A percentile compares a stretch with the other conserved stretches of the same genome.
These are phyloP conservation scores for Cathartes aura DNA, from an alignment of 2,113 vertebrate species.

Conservation along the genomic window DNA sequence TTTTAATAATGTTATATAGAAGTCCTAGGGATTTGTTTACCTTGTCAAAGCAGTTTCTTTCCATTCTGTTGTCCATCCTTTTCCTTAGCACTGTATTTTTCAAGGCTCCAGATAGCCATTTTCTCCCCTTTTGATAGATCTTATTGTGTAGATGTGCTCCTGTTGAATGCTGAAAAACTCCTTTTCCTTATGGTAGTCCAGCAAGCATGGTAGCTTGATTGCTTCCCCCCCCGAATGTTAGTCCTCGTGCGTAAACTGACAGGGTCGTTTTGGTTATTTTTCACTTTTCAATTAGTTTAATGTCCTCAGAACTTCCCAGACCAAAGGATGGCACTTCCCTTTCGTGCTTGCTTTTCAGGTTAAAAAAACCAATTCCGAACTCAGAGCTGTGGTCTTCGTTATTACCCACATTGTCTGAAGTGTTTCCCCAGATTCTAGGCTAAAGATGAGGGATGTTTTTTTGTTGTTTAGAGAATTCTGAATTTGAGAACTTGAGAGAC, in stretches of 20 bases:
- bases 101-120: not conserved
- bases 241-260: not conserved
- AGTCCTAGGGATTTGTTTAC: not conserved
- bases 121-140: not conserved
- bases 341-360: not conserved
- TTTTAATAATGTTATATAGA: not conserved
- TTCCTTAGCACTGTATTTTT: not conserved
- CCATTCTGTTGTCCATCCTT: not conserved
- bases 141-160: not conserved
- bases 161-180: not conserved
- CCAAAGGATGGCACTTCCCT: not conserved
- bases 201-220: not conserved
- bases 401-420: not conserved
- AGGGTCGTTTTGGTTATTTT: not conserved
- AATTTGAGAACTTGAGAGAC: not conserved
- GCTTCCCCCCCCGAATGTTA: not conserved
- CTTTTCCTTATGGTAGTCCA: not conserved
- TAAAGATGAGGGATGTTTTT: not conserved
- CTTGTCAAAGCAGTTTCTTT: not conserved
- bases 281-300: not conserved
- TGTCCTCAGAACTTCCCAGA: not conserved
- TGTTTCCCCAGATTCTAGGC: not conserved
- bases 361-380: not conserved
- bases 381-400: not conserved
- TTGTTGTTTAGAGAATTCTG: not conserved